Evolutionary conservation across 2,797 vertebrate species (phyloP), one percentile per base, ranked within the genome.

Genomic region (Poecilia gillii): DNA sequence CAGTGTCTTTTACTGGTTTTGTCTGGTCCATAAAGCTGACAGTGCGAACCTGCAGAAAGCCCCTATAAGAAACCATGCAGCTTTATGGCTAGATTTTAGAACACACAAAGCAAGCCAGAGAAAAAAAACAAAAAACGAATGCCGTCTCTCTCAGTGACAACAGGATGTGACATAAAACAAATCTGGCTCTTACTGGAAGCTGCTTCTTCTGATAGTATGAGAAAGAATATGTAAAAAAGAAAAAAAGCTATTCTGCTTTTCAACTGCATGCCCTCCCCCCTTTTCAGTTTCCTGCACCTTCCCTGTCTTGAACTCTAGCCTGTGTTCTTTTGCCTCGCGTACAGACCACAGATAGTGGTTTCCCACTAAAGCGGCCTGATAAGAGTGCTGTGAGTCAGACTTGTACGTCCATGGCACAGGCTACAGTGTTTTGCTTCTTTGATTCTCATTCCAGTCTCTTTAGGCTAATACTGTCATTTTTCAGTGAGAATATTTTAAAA

Each of bases 121-220:
- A 73, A 87, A 81, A 91, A 47, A 81, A 33, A 33, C 2, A 78
- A 76, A 88, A 82, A 91, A 81, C 91, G 75, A 93, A 88, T 84
- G 81, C 81, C 87, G 88, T 84, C 85, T 92, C 94, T 95, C 92
- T 94, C 86, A 81, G 70, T 90, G 87, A 94, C 84, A 91, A 94
- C 94, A 96, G 96, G 96, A 96, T 95, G 92, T 96, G 86, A 95
- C 94, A 92, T 92, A 88, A 92, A 95, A 94, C 84, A 74, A 87
- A 82, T 90, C 88, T 84, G 85, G 84, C 90, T 93, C 73, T 96
- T 96, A 96, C 95, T 96, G 95, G 95, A 96, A 96, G 90, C 70
- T 77, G 73, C 82, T 83, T 87, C 86, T 81, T 85, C 78, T 92
- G 72, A 93, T 80, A 89, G 80, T 81, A 76, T 75, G 36, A 89